These are phyloP conservation scores for Anarsia innoxiella DNA, from an alignment of 2,888 invertebrate species.

Conservation along the genomic window DNA sequence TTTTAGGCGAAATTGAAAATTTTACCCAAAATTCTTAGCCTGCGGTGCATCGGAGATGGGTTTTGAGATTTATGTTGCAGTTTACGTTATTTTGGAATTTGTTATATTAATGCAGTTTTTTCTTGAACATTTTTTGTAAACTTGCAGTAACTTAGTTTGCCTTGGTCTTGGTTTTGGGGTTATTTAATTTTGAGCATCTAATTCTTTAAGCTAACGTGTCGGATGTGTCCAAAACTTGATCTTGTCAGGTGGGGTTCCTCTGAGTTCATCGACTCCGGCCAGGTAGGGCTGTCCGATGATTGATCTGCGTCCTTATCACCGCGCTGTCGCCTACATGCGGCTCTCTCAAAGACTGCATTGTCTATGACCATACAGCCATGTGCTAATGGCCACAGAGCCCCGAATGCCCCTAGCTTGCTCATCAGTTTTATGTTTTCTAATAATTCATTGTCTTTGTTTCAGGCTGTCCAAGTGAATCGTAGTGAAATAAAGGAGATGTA, in stretches of 20 bases:
- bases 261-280: slow-evolving; percentile 64
- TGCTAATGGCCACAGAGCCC: slow-evolving; percentile 39
- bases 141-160: slow-evolving; percentile 17
- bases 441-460: slow-evolving; percentile 45
- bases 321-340: slow-evolving; percentile 67
- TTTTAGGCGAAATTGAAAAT: slow-evolving; percentile 64
- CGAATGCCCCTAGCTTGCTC: neutral
- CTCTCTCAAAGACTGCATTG: slow-evolving; percentile 69
- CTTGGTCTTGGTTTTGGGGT: slow-evolving; percentile 14
- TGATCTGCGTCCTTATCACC: slow-evolving; percentile 70
- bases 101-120: slow-evolving; percentile 22
- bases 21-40: slow-evolving; percentile 48
- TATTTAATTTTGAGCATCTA: slow-evolving; percentile 32
- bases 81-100: slow-evolving; percentile 42
- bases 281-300: slow-evolving; percentile 68
- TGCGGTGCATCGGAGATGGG: slow-evolving; percentile 54
- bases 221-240: slow-evolving; percentile 51
- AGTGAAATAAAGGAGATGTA: slow-evolving; percentile 46
- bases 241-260: slow-evolving; percentile 51
- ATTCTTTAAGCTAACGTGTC: slow-evolving; percentile 38
- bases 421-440: no score
- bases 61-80: slow-evolving; percentile 58
- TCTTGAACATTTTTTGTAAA: slow-evolving; percentile 22
- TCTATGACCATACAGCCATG: slow-evolving; percentile 48
- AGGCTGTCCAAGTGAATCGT: slow-evolving; percentile 42